Base-by-base conservation (phyloP, 2,888 invertebrate genomes). In the Adineta ricciae region DNA sequence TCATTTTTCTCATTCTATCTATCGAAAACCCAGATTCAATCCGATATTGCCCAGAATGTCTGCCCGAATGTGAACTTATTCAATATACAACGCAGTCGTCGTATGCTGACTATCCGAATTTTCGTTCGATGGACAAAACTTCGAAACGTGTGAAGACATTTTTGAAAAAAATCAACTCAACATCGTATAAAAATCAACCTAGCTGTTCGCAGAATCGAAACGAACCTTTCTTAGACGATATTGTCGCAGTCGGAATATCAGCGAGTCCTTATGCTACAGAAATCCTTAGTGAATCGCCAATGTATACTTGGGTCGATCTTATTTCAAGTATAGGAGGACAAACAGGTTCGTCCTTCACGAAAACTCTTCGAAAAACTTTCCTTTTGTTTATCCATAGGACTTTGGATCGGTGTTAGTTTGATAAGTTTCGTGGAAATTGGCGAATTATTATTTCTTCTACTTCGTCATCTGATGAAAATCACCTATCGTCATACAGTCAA, bases 281-380 rank as follows among this genome's bases (percentile, higher is more conserved):
- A 73, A 73, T 41, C 38, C 41, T 73, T 8, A 36, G 38, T 24
- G 73, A 73, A 73, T 38, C 73, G 38, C 73, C 73, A 38, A 73
- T 73, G 24, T 73, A 41, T 36, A 73, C 73, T 38, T 73, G 73
- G 73, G 41, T 41, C 24, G 73, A 73, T 73, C 8, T 73, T 27
- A 27, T 64, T 27, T 64, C 56, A 64, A 64, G 56, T 64, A 64
- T 64, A 27, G 73, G 73, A 36, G 73, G 73, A 73, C 73, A 73
- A 73, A 38, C 73, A 38, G 73, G 73, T 73, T 46, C 46, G 46
- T 46, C 11, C 5, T 8, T 46, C 46, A 46, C 11, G 46, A 46
- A 11, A 46, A 8, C 5, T 46, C 11, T 46, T 46, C 5, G 46
- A 46, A 46, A 11, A 46, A 11, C 8, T 11, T 46, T 46, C 11